Evolutionary conservation across 2,888 invertebrate species (phyloP).

Genomic region (Autographa pulchrina): DNA sequence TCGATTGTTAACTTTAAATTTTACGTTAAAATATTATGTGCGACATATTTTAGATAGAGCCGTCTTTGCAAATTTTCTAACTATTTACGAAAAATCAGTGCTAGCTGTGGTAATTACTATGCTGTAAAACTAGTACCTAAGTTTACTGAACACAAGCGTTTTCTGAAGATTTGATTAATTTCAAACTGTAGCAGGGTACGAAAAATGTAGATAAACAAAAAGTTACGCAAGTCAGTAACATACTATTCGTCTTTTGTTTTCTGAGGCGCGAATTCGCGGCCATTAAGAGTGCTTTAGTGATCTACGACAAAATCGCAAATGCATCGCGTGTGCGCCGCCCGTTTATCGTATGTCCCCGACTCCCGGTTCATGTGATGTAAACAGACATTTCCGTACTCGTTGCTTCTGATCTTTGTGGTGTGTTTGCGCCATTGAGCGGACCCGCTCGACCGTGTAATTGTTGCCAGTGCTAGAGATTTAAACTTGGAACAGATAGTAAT

Average conservation of each 20-base stretch:
- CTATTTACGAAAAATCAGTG: too few species aligned
- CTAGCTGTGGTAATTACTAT: too few species aligned
- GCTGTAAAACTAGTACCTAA: too few species aligned
- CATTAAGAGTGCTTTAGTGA: not conserved
- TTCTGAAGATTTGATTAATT: too few species aligned
- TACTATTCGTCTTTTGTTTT: not conserved
- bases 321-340: slow-evolving; percentile 22
- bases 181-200: too few species aligned
- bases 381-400: slow-evolving; percentile 64
- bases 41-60: too few species aligned
- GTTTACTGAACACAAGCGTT: too few species aligned
- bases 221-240: too few species aligned
- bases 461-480: slow-evolving; percentile 45
- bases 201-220: too few species aligned
- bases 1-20: too few species aligned
- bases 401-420: slow-evolving; percentile 61
- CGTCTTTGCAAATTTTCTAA: too few species aligned
- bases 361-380: slow-evolving; percentile 60
- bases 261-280: not conserved
- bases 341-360: slow-evolving; percentile 29
- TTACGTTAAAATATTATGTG: too few species aligned
- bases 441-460: slow-evolving; percentile 57
- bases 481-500: slow-evolving; percentile 39
- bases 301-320: not conserved
- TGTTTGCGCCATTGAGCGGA: slow-evolving; percentile 55